These are phyloP conservation scores for Parus major DNA, from an alignment of 2,113 vertebrate genomes.

Conservation along the genomic window DNA sequence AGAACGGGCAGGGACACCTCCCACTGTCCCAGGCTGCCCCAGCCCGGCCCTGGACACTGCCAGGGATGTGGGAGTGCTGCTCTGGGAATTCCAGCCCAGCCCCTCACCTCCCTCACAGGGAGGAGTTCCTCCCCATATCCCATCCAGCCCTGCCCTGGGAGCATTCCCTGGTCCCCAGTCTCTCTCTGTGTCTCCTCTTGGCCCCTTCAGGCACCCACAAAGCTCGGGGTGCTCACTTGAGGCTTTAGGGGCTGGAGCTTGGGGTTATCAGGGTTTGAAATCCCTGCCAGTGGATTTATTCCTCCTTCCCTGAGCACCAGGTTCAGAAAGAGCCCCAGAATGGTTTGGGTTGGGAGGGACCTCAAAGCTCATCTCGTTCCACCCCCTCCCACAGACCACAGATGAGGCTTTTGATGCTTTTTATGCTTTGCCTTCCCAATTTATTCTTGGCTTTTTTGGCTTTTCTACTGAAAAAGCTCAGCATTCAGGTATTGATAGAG, in stretches of 20 bases:
- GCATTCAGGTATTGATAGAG: neutral
- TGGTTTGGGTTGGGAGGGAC: neutral
- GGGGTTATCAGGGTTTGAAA: neutral
- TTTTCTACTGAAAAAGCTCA: neutral
- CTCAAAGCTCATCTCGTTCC: neutral
- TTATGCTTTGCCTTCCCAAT: neutral
- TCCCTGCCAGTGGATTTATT: neutral
- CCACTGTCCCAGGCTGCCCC: neutral
- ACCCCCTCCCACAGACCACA: neutral
- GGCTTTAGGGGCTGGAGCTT: neutral
- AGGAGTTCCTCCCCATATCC: neutral
- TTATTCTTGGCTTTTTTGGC: conserved; percentile 3
- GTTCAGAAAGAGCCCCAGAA: neutral
- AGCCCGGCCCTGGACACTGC: neutral
- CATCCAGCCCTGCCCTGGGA: rapidly evolving
- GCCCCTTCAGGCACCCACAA: neutral
- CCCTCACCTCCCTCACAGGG: rapidly evolving
- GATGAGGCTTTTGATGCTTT: neutral
- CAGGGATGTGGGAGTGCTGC: neutral
- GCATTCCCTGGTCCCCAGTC: neutral
- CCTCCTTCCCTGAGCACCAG: neutral
- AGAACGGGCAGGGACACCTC: neutral
- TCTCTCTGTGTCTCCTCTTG: neutral
- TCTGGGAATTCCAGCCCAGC: neutral
- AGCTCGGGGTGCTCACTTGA: neutral